Conservation (phyloP, 2,113 vertebrate species). For the Cricetomys ansorgei region DNA sequence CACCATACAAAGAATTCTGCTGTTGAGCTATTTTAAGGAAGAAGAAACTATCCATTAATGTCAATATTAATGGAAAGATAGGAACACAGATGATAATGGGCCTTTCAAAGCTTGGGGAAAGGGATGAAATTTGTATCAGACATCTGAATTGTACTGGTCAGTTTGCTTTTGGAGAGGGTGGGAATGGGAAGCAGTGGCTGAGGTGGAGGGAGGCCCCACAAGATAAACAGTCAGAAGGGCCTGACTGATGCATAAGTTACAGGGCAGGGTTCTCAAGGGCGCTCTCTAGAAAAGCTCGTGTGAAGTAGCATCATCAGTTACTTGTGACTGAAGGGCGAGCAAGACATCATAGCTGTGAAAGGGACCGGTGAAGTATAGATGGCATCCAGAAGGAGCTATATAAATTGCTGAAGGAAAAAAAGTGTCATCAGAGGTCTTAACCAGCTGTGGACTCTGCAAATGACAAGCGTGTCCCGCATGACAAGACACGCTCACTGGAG, state of each 20-base stretch:
- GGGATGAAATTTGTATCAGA: not conserved
- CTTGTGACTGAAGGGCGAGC: not conserved
- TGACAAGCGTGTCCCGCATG: not conserved
- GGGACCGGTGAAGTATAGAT: not conserved
- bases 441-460: not conserved
- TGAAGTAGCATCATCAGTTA: not conserved
- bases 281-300: not conserved
- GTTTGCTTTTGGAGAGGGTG: not conserved
- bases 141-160: not conserved
- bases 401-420: not conserved
- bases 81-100: no score
- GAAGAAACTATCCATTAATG: not conserved
- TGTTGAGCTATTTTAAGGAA: not conserved
- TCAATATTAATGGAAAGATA: not conserved
- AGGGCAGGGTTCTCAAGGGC: not conserved
- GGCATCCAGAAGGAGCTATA: not conserved
- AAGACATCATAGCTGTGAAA: not conserved
- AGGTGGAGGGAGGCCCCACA: not conserved
- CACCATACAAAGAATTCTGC: not conserved
- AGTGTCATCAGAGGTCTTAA: no score
- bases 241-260: not conserved
- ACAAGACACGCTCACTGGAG: not conserved
- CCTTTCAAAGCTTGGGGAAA: not conserved
- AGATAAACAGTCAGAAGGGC: not conserved
- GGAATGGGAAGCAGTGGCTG: not conserved